Conservation (phyloP, 2,797 vertebrate genomes). For the Chrosomus eos region DNA sequence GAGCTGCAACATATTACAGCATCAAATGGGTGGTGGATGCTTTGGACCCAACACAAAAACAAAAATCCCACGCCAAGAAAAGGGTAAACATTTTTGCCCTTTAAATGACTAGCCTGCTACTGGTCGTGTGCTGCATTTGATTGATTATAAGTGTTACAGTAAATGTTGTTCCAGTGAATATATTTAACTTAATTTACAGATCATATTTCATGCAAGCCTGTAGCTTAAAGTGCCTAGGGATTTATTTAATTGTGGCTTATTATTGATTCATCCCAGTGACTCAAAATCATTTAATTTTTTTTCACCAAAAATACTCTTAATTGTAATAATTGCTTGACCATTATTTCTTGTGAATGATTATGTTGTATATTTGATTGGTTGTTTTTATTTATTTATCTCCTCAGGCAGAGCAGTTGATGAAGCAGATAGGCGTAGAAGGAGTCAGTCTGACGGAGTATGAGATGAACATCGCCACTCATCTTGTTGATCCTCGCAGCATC, state of each 20-base stretch:
- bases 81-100: conserved; percentile 65
- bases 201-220: background rate
- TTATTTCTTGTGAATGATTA: background rate
- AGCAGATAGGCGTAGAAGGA: conserved; percentile 80
- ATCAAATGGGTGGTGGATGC: conserved; percentile 84
- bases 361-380: background rate
- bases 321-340: background rate
- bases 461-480: conserved; percentile 81
- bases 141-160: background rate
- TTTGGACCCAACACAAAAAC: conserved; percentile 80
- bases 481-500: conserved; percentile 80
- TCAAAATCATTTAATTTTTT: background rate
- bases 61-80: conserved; percentile 82
- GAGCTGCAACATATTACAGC: conserved; percentile 81
- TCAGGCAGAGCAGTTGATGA: conserved; percentile 83
- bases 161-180: background rate
- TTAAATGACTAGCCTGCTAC: no score
- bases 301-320: background rate
- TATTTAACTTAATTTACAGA: background rate
- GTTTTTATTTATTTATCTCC: background rate
- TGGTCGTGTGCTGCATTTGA: background rate
- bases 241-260: background rate
- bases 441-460: conserved; percentile 82
- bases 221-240: background rate
- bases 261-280: background rate